phyloP scores from a whole-genome alignment of 2,113 vertebrate genomes.

The Aptenodytes forsteri region DNA sequence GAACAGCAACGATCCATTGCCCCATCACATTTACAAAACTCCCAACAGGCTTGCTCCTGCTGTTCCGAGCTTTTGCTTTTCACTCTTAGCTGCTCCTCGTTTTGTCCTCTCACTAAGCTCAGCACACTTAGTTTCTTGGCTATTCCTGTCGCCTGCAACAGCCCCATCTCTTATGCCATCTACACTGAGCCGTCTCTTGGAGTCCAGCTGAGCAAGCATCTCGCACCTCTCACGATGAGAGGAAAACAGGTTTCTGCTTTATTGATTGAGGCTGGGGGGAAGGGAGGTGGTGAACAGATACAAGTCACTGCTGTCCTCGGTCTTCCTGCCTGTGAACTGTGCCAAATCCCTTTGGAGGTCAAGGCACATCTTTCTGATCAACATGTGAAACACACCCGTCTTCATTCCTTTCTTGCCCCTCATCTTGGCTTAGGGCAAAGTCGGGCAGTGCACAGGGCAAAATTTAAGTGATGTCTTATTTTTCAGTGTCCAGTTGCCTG shows the following conservation, averaged over 20 bases:
- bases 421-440: not conserved
- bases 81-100: not conserved
- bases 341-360: not conserved
- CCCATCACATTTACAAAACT: not conserved
- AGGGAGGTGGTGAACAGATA: not conserved
- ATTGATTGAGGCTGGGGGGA: not conserved
- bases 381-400: not conserved
- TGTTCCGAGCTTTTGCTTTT: not conserved
- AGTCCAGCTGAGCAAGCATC: not conserved
- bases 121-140: not conserved
- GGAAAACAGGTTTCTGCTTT: not conserved
- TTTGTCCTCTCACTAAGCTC: not conserved
- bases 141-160: not conserved
- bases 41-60: not conserved
- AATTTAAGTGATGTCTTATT: not conserved
- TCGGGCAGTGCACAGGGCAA: not conserved
- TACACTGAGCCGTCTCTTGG: rapidly evolving
- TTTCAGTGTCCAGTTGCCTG: not conserved
- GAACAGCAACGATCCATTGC: not conserved
- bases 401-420: not conserved
- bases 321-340: not conserved
- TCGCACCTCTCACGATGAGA: not conserved
- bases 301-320: not conserved
- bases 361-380: not conserved
- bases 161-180: not conserved